Evolutionary conservation across 2,113 vertebrate species (phyloP).

Genomic region (Ploceus nigricollis): DNA sequence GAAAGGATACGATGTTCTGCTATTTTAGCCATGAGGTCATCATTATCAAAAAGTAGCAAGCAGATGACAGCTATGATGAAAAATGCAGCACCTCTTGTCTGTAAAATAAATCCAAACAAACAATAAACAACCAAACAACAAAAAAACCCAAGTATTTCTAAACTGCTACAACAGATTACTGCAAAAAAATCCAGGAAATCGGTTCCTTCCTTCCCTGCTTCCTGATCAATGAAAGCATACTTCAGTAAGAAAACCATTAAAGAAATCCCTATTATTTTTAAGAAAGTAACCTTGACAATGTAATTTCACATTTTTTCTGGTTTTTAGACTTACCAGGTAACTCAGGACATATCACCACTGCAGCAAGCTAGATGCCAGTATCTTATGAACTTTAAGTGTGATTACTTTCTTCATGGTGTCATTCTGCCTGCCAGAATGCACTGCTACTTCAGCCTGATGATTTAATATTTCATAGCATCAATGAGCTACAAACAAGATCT

Average conservation of each 20-base stretch:
- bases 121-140: neutral
- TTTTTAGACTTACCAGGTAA: neutral
- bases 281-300: neutral
- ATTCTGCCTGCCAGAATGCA: neutral
- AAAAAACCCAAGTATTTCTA: neutral
- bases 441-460: neutral
- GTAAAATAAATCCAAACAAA: neutral
- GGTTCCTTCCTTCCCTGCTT: neutral
- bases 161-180: neutral
- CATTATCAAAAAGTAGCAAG: conserved; percentile 95
- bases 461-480: neutral
- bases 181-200: neutral
- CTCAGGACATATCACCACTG: neutral
- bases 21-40: conserved; percentile 99
- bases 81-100: conserved; percentile 95
- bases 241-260: neutral
- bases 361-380: neutral
- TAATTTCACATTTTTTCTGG: neutral
- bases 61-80: conserved; percentile 97
- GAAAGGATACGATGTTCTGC: conserved; percentile 98
- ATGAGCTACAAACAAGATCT: neutral
- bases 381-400: neutral
- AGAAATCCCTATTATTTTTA: neutral
- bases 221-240: neutral
- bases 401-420: neutral